Percentiles rank a stretch among this genome's conserved stretches.
These are phyloP conservation scores for Squalus acanthias DNA, from an alignment of 2,797 vertebrate species.

Conservation along the genomic window DNA sequence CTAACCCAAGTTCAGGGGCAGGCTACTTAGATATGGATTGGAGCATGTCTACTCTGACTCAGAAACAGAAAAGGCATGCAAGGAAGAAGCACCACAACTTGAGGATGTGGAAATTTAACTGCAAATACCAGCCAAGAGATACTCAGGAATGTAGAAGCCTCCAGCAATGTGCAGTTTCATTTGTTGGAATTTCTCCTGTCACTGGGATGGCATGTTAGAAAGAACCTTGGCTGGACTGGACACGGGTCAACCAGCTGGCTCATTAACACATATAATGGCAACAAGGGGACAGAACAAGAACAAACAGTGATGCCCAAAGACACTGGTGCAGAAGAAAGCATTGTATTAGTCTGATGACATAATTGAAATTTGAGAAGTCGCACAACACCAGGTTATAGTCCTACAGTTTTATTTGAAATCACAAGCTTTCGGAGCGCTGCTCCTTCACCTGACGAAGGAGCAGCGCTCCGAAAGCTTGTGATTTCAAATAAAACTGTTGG, in stretches of 20 bases:
- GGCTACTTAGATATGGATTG: background rate
- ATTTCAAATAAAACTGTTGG: too few relatives aligned
- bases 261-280: constrained; percentile 71
- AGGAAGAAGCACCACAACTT: background rate
- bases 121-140: constrained; percentile 60
- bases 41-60: background rate
- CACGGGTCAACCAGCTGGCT: constrained; percentile 85
- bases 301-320: constrained; percentile 63
- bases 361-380: constrained; percentile 61
- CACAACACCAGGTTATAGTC: too few relatives aligned
- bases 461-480: too few relatives aligned
- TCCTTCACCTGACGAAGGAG: too few relatives aligned
- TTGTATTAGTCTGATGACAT: constrained; percentile 75
- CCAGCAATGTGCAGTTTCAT: constrained; percentile 67
- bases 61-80: background rate
- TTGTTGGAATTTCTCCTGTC: constrained; percentile 82
- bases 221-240: constrained; percentile 77
- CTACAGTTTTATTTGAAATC: too few relatives aligned
- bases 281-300: constrained; percentile 66
- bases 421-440: too few relatives aligned
- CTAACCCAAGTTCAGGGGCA: background rate
- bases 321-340: constrained; percentile 73
- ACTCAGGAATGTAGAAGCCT: constrained; percentile 78
- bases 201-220: constrained; percentile 73
- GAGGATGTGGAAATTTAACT: background rate